Percentiles rank a stretch among this genome's conserved stretches.
phyloP scores from a whole-genome alignment of 2,113 vertebrate species.

The Tricholaema leucomelas region DNA sequence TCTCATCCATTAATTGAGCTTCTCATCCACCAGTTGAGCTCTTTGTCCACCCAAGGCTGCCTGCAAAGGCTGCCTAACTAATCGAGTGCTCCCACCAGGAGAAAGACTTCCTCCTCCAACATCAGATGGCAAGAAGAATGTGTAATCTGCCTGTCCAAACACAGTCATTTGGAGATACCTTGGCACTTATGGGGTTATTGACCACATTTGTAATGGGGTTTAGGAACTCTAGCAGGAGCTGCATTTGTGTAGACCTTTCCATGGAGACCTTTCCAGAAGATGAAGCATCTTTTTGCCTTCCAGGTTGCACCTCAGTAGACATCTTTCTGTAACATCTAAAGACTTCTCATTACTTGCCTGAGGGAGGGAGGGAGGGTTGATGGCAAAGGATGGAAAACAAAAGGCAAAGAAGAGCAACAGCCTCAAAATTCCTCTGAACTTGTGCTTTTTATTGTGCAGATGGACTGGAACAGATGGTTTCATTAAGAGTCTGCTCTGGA shows the following conservation, averaged over 20 bases:
- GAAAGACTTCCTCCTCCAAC: not conserved
- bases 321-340: not conserved
- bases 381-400: not conserved
- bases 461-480: not conserved
- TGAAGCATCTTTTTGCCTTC: not conserved
- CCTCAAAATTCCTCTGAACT: not conserved
- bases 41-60: too few relatives aligned
- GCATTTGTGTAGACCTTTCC: not conserved
- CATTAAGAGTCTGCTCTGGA: not conserved
- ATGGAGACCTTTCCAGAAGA: not conserved
- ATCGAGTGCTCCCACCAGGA: fast-evolving
- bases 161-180: not conserved
- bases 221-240: not conserved
- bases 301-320: not conserved
- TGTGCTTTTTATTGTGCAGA: not conserved
- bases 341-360: not conserved
- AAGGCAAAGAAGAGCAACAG: not conserved
- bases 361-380: not conserved
- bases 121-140: not conserved
- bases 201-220: not conserved
- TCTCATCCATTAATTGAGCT: too few relatives aligned
- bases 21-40: too few relatives aligned
- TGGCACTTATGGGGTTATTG: not conserved
- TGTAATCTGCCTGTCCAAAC: not conserved
- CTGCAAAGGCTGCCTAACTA: too few relatives aligned